These are phyloP conservation scores for Motacilla tschutschensis DNA, from an alignment of 2,113 vertebrate species.

Conservation along the genomic window DNA sequence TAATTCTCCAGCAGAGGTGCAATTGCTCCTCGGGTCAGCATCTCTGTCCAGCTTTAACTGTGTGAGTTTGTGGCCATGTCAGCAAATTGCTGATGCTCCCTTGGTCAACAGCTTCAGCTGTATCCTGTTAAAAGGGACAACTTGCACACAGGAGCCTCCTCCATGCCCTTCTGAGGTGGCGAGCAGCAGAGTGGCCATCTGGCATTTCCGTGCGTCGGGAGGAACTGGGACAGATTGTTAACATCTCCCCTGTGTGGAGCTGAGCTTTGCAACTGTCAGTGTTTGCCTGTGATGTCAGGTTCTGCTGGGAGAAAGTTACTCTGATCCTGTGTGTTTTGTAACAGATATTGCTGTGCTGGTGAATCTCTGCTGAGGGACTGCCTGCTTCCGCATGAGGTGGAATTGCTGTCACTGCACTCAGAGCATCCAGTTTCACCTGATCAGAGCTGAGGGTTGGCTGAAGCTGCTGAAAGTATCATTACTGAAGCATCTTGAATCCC, in stretches of 20 bases:
- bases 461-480: neutral
- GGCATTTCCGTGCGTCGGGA: neutral
- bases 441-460: neutral
- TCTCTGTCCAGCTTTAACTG: neutral
- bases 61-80: neutral
- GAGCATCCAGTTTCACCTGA: neutral
- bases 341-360: neutral
- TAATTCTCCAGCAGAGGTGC: neutral
- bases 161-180: neutral
- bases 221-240: neutral
- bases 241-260: neutral
- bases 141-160: neutral
- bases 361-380: neutral
- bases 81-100: neutral
- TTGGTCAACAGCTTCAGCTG: neutral
- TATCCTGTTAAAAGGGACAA: neutral
- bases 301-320: slow-evolving; percentile 6
- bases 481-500: neutral
- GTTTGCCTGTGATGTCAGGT: neutral
- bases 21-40: neutral
- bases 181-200: neutral
- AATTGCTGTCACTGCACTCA: neutral
- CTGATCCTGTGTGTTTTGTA: neutral
- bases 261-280: neutral
- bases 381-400: neutral